Conservation (phyloP, 2,888 invertebrate genomes). For the Drosophila merina region DNA sequence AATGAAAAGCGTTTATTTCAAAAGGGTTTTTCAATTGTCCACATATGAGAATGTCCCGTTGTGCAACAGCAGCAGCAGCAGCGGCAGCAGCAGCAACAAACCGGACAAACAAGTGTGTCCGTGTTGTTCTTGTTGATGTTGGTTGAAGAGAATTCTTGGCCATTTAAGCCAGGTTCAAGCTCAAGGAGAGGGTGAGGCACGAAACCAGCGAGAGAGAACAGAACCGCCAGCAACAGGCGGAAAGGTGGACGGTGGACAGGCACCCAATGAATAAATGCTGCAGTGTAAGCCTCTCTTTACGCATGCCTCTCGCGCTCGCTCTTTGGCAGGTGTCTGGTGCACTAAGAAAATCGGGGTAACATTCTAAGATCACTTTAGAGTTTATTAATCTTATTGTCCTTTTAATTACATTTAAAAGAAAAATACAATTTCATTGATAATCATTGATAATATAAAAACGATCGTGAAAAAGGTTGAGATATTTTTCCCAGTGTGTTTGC, state of each 20-base stretch:
- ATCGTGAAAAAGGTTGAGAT: not conserved
- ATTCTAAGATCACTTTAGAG: not conserved
- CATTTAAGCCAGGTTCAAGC: constrained; percentile 45
- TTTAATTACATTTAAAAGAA: no score
- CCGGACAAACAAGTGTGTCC: constrained; percentile 65
- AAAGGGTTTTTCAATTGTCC: constrained; percentile 61
- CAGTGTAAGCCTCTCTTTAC: constrained; percentile 63
- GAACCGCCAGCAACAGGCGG: constrained; percentile 27
- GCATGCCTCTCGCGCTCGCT: constrained; percentile 27
- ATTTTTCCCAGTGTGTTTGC: constrained; percentile 1
- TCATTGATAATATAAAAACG: no score
- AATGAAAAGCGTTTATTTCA: constrained; percentile 47
- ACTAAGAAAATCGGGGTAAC: not conserved
- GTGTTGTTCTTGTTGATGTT: constrained; percentile 39
- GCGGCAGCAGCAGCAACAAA: constrained; percentile 47
- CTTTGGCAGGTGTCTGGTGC: constrained; percentile 49
- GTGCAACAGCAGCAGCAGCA: constrained; percentile 51
- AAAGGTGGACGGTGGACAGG: constrained; percentile 16
- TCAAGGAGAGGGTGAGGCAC: constrained; percentile 32
- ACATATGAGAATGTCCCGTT: constrained; percentile 70
- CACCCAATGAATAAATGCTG: constrained; percentile 58
- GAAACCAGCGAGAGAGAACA: constrained; percentile 19
- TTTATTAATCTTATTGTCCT: no score
- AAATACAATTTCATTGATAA: no score
- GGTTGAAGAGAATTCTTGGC: constrained; percentile 35